Conservation (phyloP, 1,140 invertebrate species). For the Mycetomoellerius zeteki region DNA sequence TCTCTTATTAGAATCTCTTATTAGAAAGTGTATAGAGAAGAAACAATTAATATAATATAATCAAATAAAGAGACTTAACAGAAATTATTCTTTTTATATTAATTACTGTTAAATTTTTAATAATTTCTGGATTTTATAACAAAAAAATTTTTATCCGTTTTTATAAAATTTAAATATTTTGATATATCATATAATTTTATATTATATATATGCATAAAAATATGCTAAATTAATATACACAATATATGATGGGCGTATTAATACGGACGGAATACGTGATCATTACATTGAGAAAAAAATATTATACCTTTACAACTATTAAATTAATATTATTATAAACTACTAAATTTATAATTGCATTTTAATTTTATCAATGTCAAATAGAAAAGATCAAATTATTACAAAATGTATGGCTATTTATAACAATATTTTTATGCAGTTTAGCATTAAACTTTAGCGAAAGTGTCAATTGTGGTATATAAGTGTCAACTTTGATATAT, state of each 20-base stretch:
- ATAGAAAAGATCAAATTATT: background rate
- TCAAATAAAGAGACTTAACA: background rate
- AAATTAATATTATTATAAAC: too few relatives aligned
- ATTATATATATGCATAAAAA: conserved; percentile 1
- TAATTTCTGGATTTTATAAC: background rate
- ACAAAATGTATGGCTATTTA: background rate
- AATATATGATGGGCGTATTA: background rate
- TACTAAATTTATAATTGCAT: background rate
- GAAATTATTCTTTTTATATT: background rate
- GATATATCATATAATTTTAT: background rate
- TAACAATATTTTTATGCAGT: background rate
- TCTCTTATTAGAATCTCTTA: background rate
- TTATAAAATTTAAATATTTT: background rate
- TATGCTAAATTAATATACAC: background rate
- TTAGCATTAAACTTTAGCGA: background rate
- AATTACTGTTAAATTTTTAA: conserved; percentile 19
- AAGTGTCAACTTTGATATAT: background rate
- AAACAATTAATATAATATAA: background rate
- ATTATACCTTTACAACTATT: too few relatives aligned
- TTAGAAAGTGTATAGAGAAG: background rate
- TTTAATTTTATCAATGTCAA: background rate
- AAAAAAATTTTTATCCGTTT: background rate
- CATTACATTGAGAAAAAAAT: too few relatives aligned
- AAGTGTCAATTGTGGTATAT: background rate
- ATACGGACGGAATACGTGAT: background rate